These are phyloP conservation scores for Chaenodraco wilsoni DNA, from an alignment of 2,797 vertebrate species.

Conservation along the genomic window DNA sequence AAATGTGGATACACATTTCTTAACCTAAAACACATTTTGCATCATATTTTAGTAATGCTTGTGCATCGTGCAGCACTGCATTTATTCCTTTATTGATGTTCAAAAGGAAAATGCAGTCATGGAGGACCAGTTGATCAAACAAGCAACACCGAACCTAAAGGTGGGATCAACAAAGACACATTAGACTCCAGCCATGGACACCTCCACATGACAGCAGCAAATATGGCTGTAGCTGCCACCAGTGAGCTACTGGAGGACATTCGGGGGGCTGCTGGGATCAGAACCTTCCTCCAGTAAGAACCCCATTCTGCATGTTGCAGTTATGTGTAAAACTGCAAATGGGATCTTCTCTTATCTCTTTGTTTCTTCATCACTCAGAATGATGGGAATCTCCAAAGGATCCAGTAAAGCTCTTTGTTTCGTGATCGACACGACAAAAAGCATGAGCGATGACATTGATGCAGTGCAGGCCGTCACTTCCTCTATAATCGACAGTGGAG, in stretches of 20 bases:
- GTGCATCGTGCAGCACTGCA: no score
- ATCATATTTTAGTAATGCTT: no score
- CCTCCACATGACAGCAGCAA: slow-evolving; percentile 61
- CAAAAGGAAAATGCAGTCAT: slow-evolving; percentile 81
- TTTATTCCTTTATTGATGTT: not conserved
- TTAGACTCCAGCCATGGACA: slow-evolving; percentile 43
- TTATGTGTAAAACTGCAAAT: not conserved
- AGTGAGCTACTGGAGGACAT: slow-evolving; percentile 65
- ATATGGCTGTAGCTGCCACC: slow-evolving; percentile 63
- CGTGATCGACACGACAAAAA: slow-evolving; percentile 70
- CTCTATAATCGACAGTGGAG: slow-evolving; percentile 51
- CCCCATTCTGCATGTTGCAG: not conserved
- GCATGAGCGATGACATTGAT: slow-evolving; percentile 63
- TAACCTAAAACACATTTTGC: no score
- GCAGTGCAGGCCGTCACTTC: slow-evolving; percentile 33
- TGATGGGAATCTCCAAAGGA: slow-evolving; percentile 55
- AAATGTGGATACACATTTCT: no score
- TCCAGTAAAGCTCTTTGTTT: slow-evolving; percentile 64
- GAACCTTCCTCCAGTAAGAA: slow-evolving; percentile 64
- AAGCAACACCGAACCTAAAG: slow-evolving; percentile 45
- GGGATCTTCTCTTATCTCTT: not conserved
- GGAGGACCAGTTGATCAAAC: slow-evolving; percentile 58
- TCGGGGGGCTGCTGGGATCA: slow-evolving; percentile 56
- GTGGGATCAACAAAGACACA: slow-evolving; percentile 77
- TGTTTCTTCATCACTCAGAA: slow-evolving; percentile 2